Base-by-base conservation (phyloP, 2,888 invertebrate species). In the Sinopyrophorus schimmeli region DNA sequence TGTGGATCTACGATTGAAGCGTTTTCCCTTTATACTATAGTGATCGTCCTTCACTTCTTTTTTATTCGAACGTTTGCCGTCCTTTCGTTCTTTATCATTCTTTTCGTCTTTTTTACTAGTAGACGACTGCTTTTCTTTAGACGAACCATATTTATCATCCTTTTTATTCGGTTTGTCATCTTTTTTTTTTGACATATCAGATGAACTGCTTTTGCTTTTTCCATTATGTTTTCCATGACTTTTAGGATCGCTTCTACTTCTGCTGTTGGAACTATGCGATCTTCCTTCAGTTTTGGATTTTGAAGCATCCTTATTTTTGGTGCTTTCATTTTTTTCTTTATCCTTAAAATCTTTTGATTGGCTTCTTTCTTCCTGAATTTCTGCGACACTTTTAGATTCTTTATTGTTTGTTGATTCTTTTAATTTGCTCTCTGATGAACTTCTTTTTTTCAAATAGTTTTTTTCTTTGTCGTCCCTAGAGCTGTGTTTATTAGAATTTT, bases 1-100 rank as follows among this genome's bases (percentile, higher is more conserved):
- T 0, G 87, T 86, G 0, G 89, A 89, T 34, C 89, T 77, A 4
- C 89, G 78, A 39, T 80, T 80, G 26, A 78, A 79, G 6, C 77
- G 79, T 63, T 86, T 83, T 0, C 80, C 78, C 21, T 84, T 82
- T 3, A 81, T 74, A 59, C 82, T 81, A 47, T 81, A 83, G 65
- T 89, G 88, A 69, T 89, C 89, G 64, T 89, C 89, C 43, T 76
- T 77, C 2, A 52, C 57, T 31, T 65, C 58, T 15, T 62, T 61
- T 42, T 63, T 65, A 10, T 54, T 49, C 9, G 65, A 63, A 9
- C 47, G 48, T 38, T 56, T 54, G 2, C 41, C 11, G 11, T 58
- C 52, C 60, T 65, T 55, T 47, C 56, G 58, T 59, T 66, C 56
- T 59, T 64, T 59, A 38, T 57, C 59, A 52, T 28, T 6, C 11